These are phyloP conservation scores for Sigmodon hispidus DNA, from an alignment of 2,113 vertebrate genomes.

Conservation along the genomic window DNA sequence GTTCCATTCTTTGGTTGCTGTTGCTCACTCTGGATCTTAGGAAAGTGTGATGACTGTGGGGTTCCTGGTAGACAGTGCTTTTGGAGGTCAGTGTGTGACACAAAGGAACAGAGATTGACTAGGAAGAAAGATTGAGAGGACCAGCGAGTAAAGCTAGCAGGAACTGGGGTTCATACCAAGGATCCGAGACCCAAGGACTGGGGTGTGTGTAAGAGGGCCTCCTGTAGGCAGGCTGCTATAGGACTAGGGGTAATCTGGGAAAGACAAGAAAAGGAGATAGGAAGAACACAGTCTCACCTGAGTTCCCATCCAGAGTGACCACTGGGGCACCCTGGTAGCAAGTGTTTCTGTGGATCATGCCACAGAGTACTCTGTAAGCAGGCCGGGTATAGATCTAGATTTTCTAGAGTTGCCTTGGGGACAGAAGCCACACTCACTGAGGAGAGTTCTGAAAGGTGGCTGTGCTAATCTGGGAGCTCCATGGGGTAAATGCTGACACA, in stretches of 20 bases:
- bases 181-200: neutral
- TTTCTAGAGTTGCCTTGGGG: neutral
- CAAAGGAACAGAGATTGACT: neutral
- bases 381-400: neutral
- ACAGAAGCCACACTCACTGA: neutral
- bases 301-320: neutral
- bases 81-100: neutral
- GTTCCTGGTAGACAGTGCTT: neutral
- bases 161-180: neutral
- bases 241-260: neutral
- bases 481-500: neutral
- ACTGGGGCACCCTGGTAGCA: neutral
- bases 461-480: neutral
- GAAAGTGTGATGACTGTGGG: neutral
- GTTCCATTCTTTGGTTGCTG: neutral
- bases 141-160: neutral
- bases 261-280: neutral
- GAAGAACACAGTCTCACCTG: neutral
- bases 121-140: neutral
- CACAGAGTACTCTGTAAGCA: neutral
- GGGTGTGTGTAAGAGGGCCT: neutral
- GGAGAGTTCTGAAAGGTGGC: neutral
- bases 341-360: neutral
- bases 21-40: neutral
- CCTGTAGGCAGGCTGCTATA: neutral